phyloP scores from a whole-genome alignment of 2,797 vertebrate genomes.

The Poeciliopsis infans region DNA sequence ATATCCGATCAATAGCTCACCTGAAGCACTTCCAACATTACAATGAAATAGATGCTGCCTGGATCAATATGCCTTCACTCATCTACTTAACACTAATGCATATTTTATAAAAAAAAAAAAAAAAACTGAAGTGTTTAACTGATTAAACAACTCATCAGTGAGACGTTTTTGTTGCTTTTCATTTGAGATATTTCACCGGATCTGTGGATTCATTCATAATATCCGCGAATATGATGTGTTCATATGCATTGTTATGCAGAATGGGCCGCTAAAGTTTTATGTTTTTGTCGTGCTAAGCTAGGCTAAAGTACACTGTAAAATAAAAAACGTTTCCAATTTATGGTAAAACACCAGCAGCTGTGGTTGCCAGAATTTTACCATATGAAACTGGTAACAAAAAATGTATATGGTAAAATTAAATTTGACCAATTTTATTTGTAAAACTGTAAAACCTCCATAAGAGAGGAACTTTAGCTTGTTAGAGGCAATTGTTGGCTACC shows the following conservation, averaged over 20 bases:
- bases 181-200: background rate
- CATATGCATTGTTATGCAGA: background rate
- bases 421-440: too few relatives aligned
- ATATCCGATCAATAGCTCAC: conserved; percentile 63
- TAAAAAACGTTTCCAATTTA: background rate
- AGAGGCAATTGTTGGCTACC: too few relatives aligned
- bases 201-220: background rate
- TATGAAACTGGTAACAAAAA: too few relatives aligned
- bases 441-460: too few relatives aligned
- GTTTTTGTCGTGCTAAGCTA: too few relatives aligned
- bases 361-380: background rate
- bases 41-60: conserved; percentile 16
- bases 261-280: background rate
- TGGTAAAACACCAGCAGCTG: too few relatives aligned
- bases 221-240: background rate
- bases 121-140: background rate
- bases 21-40: conserved; percentile 40
- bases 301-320: background rate
- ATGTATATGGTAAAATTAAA: too few relatives aligned
- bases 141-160: background rate
- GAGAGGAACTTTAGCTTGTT: too few relatives aligned
- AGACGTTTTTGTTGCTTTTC: conserved; percentile 2
- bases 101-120: background rate
- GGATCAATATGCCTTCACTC: conserved; percentile 34
- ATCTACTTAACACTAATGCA: conserved; percentile 16